Evolutionary conservation across 2,888 invertebrate species (phyloP).

Genomic region (Dyspetes luteomarginatus): DNA sequence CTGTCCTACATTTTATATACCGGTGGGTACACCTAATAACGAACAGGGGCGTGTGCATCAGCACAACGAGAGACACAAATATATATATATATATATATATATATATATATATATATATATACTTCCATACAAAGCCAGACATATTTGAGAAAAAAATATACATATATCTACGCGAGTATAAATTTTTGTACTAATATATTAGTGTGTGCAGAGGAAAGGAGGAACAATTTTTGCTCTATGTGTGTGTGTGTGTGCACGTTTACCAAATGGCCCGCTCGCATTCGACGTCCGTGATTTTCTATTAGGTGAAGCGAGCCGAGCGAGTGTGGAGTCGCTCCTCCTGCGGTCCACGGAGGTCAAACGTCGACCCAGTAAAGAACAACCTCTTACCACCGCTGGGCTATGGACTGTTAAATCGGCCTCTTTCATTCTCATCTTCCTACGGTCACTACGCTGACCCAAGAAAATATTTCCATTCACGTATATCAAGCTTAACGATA

Average conservation of each 20-base stretch:
- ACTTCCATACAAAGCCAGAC: too few relatives aligned
- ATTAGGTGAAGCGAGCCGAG: background rate
- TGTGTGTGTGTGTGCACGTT: slow-evolving; percentile 37
- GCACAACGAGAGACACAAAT: slow-evolving; percentile 32
- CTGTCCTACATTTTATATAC: slow-evolving; percentile 72
- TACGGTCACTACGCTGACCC: background rate
- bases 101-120: too few relatives aligned
- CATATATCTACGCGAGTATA: too few relatives aligned
- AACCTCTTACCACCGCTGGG: slow-evolving; percentile 29
- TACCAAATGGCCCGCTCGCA: slow-evolving; percentile 31
- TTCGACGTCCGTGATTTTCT: slow-evolving; percentile 55
- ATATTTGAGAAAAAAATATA: too few relatives aligned
- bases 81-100: background rate
- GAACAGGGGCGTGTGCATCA: slow-evolving; percentile 35
- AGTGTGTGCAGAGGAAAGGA: too few relatives aligned
- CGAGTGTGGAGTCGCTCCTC: background rate
- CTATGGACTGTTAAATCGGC: slow-evolving; percentile 37
- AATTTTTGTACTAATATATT: too few relatives aligned
- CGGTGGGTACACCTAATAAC: slow-evolving; percentile 50
- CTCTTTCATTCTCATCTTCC: background rate
- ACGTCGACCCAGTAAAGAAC: slow-evolving; percentile 59
- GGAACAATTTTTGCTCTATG: too few relatives aligned
- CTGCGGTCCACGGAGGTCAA: slow-evolving; percentile 48
- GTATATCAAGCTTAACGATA: background rate
- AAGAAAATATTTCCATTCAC: background rate